Evolutionary conservation across 2,888 invertebrate genomes (phyloP), one percentile per base, ranked within the genome.

Genomic region (Heliconius hortense): DNA sequence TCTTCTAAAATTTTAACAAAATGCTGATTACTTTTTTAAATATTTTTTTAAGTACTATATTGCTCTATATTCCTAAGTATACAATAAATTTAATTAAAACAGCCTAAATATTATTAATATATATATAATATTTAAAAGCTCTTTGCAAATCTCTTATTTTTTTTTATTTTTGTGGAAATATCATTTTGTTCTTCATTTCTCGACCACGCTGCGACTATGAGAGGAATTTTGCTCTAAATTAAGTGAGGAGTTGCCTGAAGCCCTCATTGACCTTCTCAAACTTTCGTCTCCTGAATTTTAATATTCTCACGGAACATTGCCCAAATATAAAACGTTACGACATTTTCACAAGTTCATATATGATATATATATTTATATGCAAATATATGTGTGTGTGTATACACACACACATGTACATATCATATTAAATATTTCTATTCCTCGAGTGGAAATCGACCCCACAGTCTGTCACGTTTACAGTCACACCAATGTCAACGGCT

Each of bases 221-320:
- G 39, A 43, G 66, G 39, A 66, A 35, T 66, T 66, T 39, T 66
- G 64, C n/a, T 15, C 15, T n/a, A 39, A 66, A 35, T 66, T 39
- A 66, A 39, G 39, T 39, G n/a, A 66, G 13, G n/a, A 66, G 64
- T 24, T 39, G n/a, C 39, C 39, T 21, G 31, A 26, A 39, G 39
- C n/a, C 35, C 64, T 15, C 64, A 15, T 66, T 39, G 64, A 66
- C 64, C 64, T 66, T 39, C 39, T 1, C 13, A 66, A 39, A 66
- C 15, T 39, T 66, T 2, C 35, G 39, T n/a, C 15, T 39, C 39
- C 39, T 39, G 63, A n/a, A 64, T 64, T 64, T 35, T 64, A 64
- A 64, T 64, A 35, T 64, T 64, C 31, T 35, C 35, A n/a, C n/a
- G 1, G 35, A 35, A 64, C n/a, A 64, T 64, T 35, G 18, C 35